Conservation (phyloP, 2,888 invertebrate species). For the Tipula confusa region DNA sequence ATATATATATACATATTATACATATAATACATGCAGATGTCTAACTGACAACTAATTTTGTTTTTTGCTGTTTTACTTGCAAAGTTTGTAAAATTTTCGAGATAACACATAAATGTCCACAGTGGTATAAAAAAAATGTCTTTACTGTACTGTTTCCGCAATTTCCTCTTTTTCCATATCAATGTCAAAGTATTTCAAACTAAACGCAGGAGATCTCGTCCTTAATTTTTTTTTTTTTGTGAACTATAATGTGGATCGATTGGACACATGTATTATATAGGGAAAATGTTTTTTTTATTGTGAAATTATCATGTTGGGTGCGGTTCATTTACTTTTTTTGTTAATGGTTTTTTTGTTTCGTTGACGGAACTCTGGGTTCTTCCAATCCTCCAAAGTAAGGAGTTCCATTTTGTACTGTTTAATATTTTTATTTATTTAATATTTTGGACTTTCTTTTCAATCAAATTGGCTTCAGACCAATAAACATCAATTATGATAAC, state of each 20-base stretch:
- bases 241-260: not conserved
- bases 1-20: too few species aligned
- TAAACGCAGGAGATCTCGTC: constrained; percentile 1
- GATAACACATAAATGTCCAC: not conserved
- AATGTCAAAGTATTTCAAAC: constrained; percentile 26
- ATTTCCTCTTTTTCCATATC: constrained; percentile 20
- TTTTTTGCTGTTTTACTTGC: not conserved
- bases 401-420: too few species aligned
- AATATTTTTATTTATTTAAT: too few species aligned
- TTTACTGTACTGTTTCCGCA: not conserved
- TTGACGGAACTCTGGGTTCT: too few species aligned
- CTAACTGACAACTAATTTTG: not conserved
- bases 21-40: too few species aligned
- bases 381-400: too few species aligned
- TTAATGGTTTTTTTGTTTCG: too few species aligned
- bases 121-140: not conserved
- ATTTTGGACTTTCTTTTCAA: too few species aligned
- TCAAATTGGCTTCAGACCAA: too few species aligned
- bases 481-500: too few species aligned
- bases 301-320: too few species aligned
- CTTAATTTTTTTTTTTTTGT: not conserved
- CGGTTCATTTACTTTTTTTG: not conserved
- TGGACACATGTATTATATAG: not conserved
- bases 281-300: not conserved
- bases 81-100: not conserved